Percentiles rank a stretch among this genome's conserved stretches.
These are phyloP conservation scores for Laodelphax striatellus DNA, from an alignment of 1,140 invertebrate genomes.

Conservation along the genomic window DNA sequence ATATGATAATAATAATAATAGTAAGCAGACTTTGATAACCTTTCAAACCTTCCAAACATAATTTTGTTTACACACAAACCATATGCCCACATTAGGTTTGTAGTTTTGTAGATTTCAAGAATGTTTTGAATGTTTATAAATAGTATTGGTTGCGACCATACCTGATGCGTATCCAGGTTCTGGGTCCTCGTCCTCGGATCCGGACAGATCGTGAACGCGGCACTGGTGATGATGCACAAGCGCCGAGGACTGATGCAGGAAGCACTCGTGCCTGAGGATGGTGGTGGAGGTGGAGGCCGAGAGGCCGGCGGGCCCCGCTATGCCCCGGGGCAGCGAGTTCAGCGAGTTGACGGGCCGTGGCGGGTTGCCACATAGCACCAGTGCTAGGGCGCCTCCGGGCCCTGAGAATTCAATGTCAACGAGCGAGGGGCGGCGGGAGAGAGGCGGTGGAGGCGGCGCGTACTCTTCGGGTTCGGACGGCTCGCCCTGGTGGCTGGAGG, in stretches of 20 bases:
- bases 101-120: too few relatives aligned
- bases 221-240: slow-evolving; percentile 27
- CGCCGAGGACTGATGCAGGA: slow-evolving; percentile 23
- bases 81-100: too few relatives aligned
- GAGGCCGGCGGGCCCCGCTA: slow-evolving; percentile 4
- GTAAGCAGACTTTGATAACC: too few relatives aligned
- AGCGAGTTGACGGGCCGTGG: slow-evolving; percentile 11
- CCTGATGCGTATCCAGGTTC: slow-evolving; percentile 50
- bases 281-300: slow-evolving; percentile 8
- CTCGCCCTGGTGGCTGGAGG: slow-evolving; percentile 12
- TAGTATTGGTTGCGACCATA: slow-evolving; percentile 22
- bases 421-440: slow-evolving; percentile 24
- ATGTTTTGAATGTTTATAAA: too few relatives aligned
- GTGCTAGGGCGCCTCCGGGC: slow-evolving; percentile 22
- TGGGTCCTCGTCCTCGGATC: slow-evolving; percentile 27
- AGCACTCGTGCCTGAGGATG: slow-evolving; percentile 21
- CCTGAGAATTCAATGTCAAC: slow-evolving; percentile 27
- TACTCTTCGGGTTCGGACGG: slow-evolving; percentile 21
- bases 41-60: too few relatives aligned
- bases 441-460: slow-evolving; percentile 11
- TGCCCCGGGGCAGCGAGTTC: slow-evolving; percentile 19
- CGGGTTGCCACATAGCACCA: slow-evolving; percentile 18
- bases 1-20: too few relatives aligned
- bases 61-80: too few relatives aligned
- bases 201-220: slow-evolving; percentile 25